Conservation (phyloP, 2,888 invertebrate genomes). For the Hemaris fuciformis region DNA sequence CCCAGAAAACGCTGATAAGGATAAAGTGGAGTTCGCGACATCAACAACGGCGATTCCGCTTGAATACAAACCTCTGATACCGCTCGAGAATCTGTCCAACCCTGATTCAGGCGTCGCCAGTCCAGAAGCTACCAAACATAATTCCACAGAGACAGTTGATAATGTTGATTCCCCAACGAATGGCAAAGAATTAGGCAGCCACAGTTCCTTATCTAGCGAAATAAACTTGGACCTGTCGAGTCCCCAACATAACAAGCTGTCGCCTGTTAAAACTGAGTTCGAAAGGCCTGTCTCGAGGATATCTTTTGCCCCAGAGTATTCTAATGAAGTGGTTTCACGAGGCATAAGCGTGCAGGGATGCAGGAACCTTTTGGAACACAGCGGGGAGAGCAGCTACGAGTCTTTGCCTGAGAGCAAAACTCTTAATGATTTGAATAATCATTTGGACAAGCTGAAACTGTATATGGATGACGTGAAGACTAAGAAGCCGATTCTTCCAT, state of each 20-base stretch:
- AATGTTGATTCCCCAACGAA: slow-evolving; percentile 72
- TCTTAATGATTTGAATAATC: slow-evolving; percentile 52
- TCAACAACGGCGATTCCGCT: slow-evolving; percentile 58
- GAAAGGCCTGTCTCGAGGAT: slow-evolving; percentile 63
- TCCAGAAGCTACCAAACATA: slow-evolving; percentile 80
- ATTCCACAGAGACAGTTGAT: slow-evolving; percentile 76
- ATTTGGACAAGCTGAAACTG: slow-evolving; percentile 63
- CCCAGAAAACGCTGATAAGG: slow-evolving; percentile 80
- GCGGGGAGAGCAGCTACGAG: slow-evolving; percentile 64
- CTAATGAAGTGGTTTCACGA: slow-evolving; percentile 66
- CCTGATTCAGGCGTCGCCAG: slow-evolving; percentile 81
- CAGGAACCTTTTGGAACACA: slow-evolving; percentile 60
- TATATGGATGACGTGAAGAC: slow-evolving; percentile 51
- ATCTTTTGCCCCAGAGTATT: slow-evolving; percentile 65
- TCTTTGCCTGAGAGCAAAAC: slow-evolving; percentile 51
- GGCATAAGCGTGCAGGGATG: slow-evolving; percentile 70
- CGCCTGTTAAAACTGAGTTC: slow-evolving; percentile 60
- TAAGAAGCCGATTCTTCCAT: slow-evolving; percentile 46
- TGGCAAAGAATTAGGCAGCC: slow-evolving; percentile 70
- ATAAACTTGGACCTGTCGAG: slow-evolving; percentile 80
- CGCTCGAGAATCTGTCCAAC: slow-evolving; percentile 68
- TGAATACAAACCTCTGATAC: slow-evolving; percentile 68
- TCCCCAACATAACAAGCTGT: slow-evolving; percentile 64
- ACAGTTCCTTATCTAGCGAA: slow-evolving; percentile 79
- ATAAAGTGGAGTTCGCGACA: slow-evolving; percentile 74